A percentile compares a stretch with the other conserved stretches of the same genome.
Evolutionary conservation across 2,113 vertebrate species (phyloP).

Genomic region (Castor canadensis): DNA sequence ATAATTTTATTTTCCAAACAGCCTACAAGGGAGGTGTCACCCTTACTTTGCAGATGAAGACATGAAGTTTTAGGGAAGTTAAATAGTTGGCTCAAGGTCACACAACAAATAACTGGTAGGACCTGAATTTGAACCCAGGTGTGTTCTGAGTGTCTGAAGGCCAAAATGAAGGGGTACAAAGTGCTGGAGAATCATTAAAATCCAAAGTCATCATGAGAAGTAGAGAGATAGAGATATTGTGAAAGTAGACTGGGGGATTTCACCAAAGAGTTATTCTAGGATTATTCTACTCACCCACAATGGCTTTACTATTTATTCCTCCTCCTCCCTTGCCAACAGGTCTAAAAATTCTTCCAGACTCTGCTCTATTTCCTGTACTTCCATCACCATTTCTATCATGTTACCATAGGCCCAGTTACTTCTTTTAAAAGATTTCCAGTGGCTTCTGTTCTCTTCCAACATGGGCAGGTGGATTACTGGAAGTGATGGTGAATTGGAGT

Average conservation of each 20-base stretch:
- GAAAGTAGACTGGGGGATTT: not conserved
- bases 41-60: not conserved
- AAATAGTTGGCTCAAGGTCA: too few relatives aligned
- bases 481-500: not conserved
- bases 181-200: not conserved
- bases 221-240: not conserved
- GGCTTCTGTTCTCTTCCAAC: not conserved
- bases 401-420: not conserved
- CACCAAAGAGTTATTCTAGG: not conserved
- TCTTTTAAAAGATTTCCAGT: not conserved
- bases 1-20: not conserved
- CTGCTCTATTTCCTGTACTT: not conserved
- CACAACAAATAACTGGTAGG: not conserved
- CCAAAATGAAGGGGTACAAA: not conserved
- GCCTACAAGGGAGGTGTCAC: not conserved
- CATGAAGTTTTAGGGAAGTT: not conserved
- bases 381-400: not conserved
- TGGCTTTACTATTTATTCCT: not conserved
- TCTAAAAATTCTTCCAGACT: not conserved
- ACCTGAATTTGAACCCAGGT: not conserved
- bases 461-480: not conserved
- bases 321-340: not conserved
- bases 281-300: not conserved
- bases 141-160: not conserved
- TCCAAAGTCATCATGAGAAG: not conserved